Evolutionary conservation across 2,797 vertebrate species (phyloP).

Genomic region (Betta splendens): DNA sequence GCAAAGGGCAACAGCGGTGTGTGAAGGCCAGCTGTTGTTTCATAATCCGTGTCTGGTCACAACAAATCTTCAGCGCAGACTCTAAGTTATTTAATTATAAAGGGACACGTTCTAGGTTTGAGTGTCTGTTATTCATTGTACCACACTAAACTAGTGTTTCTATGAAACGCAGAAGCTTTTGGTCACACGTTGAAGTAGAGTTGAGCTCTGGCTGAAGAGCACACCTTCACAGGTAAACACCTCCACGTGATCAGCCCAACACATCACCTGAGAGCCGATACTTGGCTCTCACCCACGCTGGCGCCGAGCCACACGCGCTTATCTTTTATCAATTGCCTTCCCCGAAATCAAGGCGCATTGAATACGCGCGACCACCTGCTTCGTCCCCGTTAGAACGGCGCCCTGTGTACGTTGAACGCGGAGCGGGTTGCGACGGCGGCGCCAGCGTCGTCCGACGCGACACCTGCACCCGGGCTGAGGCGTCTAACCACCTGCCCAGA

Average conservation of each 20-base stretch:
- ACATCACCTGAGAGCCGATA: not conserved
- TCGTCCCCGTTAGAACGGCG: not conserved
- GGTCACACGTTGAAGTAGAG: too few relatives aligned
- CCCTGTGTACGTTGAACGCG: not conserved
- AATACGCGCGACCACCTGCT: too few relatives aligned
- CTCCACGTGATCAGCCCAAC: slow-evolving; percentile 4
- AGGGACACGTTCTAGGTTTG: too few relatives aligned
- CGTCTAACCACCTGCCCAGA: slow-evolving; percentile 9
- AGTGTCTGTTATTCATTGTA: too few relatives aligned
- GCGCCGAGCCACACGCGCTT: not conserved
- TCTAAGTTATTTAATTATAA: too few relatives aligned
- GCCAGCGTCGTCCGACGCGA: slow-evolving; percentile 3
- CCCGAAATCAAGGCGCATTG: not conserved
- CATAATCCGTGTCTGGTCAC: too few relatives aligned
- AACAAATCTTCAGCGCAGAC: too few relatives aligned
- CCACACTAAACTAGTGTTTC: too few relatives aligned
- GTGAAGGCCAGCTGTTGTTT: too few relatives aligned
- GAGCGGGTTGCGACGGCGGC: not conserved
- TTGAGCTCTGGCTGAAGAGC: slow-evolving; percentile 11
- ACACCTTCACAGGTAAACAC: slow-evolving; percentile 3
- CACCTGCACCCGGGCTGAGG: slow-evolving; percentile 5
- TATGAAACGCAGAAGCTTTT: too few relatives aligned
- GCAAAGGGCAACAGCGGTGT: too few relatives aligned
- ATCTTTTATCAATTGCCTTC: not conserved
- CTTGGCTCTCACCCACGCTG: not conserved